These are phyloP conservation scores for Ciconia nigra DNA, from an alignment of 2,797 vertebrate species.

Conservation along the genomic window DNA sequence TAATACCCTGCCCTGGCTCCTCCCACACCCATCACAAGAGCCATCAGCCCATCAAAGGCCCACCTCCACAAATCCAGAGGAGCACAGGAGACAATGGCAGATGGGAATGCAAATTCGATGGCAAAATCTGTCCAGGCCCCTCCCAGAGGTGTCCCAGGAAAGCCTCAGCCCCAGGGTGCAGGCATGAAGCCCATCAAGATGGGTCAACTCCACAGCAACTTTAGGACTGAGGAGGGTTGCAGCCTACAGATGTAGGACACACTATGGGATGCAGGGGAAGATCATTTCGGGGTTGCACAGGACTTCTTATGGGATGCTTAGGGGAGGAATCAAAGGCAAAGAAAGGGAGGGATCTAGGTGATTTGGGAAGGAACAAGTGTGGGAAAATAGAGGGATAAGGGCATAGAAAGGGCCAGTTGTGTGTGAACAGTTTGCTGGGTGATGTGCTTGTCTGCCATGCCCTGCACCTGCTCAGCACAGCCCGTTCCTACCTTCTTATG, in stretches of 20 bases:
- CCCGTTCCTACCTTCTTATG: neutral
- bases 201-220: neutral
- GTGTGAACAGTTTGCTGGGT: neutral
- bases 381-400: neutral
- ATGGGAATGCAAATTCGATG: neutral
- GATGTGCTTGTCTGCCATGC: neutral
- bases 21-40: neutral
- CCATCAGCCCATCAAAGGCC: neutral
- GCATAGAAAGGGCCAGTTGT: neutral
- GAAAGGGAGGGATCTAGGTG: neutral
- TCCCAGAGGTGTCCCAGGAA: neutral
- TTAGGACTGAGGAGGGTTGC: neutral
- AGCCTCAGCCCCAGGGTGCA: neutral
- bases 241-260: neutral
- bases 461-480: neutral
- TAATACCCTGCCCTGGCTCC: neutral
- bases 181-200: neutral
- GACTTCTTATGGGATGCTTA: neutral
- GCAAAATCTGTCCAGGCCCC: neutral
- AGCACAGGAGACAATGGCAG: neutral
- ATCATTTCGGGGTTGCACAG: neutral
- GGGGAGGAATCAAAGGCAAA: neutral
- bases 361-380: neutral
- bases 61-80: neutral
- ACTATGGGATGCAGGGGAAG: neutral